Evolutionary conservation across 2,797 vertebrate genomes (phyloP), one percentile per base, ranked within the genome.

Genomic region (Sternotherus odoratus): DNA sequence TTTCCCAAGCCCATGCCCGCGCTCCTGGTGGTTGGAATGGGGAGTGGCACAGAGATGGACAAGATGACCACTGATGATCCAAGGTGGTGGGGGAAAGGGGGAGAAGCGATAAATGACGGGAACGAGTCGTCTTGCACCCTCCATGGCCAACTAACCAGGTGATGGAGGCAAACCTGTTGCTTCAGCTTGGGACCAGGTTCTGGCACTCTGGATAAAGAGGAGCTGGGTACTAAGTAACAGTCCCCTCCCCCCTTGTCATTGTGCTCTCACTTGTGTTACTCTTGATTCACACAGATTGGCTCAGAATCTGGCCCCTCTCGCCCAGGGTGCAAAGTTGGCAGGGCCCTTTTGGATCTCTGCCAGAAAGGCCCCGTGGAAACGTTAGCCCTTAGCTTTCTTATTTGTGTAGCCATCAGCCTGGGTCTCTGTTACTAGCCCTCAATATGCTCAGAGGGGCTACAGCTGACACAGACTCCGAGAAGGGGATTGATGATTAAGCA

Each of bases 391-490:
- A 17, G 90, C 83, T 53, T 57, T 82, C 90, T 60, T 87, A 60
- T 60, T 39, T 26, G 85, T 1, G 53, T 24, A 12, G 77, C 88
- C 79, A 91, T 87, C 91, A 82, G 87, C 26, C 83, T 72, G 79
- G 88, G 94, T 82, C 95, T 69, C 5, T 91, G 6, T 94, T 94
- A 36, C 87, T 0, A 66, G 86, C 77, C 66, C 12, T 0, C 0
- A 0, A 82, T 66, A 39, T 86, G 69, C 90, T 1, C 1, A 50
- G 63, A 82, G 63, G 1, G 75, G 23, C 87, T 53, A 33, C 17
- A 57, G 77, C 49, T 0, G 0, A 12, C 12, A 4, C 49, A 2
- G 15, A 72, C 66, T 46, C 79, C 3, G 82, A 0, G 0, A 24
- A 33, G 66, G 74, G 13, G 82, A 88, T 8, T 53, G 82, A 84